phyloP scores from a whole-genome alignment of 2,888 invertebrate species.

The Thelaira solivaga region DNA sequence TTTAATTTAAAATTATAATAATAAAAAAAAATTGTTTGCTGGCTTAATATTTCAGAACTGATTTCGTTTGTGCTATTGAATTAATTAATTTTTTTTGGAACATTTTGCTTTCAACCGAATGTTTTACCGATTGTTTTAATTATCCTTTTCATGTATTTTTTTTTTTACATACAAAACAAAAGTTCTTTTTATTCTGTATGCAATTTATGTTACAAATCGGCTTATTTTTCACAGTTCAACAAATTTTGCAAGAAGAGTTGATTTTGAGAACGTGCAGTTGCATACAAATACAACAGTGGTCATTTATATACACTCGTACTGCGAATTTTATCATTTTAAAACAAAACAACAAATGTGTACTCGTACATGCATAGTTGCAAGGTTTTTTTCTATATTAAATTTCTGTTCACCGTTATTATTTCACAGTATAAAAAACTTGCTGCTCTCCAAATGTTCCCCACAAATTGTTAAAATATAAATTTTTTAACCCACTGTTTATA shows the following conservation, averaged over 20 bases:
- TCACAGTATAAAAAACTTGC: too few species aligned
- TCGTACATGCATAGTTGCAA: too few species aligned
- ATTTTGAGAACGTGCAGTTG: constrained; percentile 46
- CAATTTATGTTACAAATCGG: constrained; percentile 61
- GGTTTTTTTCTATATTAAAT: too few species aligned
- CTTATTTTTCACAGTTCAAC: constrained; percentile 61
- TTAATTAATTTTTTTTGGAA: too few species aligned
- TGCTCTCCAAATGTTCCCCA: too few species aligned
- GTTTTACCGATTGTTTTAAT: constrained; percentile 39
- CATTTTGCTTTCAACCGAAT: too few species aligned
- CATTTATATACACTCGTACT: not conserved
- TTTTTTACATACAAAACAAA: not conserved
- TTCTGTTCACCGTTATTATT: too few species aligned
- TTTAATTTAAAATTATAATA: too few species aligned
- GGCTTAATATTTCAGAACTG: too few species aligned
- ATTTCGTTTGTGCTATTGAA: too few species aligned
- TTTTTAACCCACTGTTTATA: constrained; percentile 13
- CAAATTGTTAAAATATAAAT: not conserved
- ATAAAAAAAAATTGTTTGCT: too few species aligned
- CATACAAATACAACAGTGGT: constrained; percentile 46
- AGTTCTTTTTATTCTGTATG: constrained; percentile 47
- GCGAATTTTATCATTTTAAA: not conserved
- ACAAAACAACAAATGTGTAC: not conserved
- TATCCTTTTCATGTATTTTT: constrained; percentile 5
- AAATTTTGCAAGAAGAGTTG: constrained; percentile 39